Conservation (phyloP, 2,888 invertebrate species). For the Clusia tigrina region DNA sequence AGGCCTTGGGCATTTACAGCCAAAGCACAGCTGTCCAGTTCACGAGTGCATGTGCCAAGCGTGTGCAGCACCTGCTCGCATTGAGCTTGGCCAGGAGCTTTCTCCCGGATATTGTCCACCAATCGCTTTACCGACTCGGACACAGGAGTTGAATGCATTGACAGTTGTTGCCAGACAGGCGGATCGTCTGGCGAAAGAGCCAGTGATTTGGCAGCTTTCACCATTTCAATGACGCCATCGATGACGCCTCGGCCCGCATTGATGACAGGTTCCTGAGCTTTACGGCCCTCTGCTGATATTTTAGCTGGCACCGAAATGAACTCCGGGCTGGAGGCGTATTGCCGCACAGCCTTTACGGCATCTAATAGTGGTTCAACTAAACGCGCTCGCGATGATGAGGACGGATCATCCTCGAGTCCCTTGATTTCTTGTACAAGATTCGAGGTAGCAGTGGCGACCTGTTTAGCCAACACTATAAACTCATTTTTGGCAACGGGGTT, state of each 20-base stretch:
- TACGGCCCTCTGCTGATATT: constrained; percentile 84
- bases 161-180: constrained; percentile 92
- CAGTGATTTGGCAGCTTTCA: constrained; percentile 87
- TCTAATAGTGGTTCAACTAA: constrained; percentile 87
- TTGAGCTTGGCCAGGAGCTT: constrained; percentile 95
- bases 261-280: constrained; percentile 87
- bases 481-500: constrained; percentile 94
- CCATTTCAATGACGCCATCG: constrained; percentile 89
- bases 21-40: constrained; percentile 86
- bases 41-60: constrained; percentile 77
- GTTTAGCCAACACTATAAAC: constrained; percentile 97
- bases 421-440: constrained; percentile 95
- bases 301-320: constrained; percentile 92
- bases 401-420: constrained; percentile 84
- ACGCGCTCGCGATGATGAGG: constrained; percentile 75
- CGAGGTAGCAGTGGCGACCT: constrained; percentile 95
- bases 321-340: constrained; percentile 93
- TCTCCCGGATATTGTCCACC: constrained; percentile 91
- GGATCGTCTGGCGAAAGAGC: constrained; percentile 91
- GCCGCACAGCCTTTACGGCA: constrained; percentile 90
- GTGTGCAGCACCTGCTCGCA: constrained; percentile 85
- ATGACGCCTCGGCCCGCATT: constrained; percentile 80
- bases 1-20: constrained; percentile 87
- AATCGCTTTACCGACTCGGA: constrained; percentile 96
- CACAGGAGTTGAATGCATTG: constrained; percentile 92